phyloP scores from a whole-genome alignment of 2,888 invertebrate genomes.

The Exocentrus adspersus region DNA sequence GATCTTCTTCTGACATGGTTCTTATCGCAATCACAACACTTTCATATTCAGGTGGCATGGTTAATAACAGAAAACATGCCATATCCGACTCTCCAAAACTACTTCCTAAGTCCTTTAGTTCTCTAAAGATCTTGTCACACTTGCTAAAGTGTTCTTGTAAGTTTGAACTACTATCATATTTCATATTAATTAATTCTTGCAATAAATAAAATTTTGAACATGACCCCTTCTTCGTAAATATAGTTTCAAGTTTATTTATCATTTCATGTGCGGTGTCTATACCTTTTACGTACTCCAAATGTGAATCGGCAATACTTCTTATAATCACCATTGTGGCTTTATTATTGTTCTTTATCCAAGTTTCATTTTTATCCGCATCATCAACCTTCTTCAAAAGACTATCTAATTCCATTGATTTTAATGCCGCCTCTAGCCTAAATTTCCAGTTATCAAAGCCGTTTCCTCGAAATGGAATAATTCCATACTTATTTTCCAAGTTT shows the following conservation, averaged over 20 bases:
- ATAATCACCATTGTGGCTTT: conserved; percentile 34
- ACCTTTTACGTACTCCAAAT: conserved; percentile 37
- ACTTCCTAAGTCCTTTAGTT: conserved; percentile 32
- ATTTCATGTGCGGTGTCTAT: conserved; percentile 32
- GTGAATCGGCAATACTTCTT: conserved; percentile 36
- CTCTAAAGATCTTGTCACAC: conserved; percentile 34
- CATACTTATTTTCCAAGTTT: conserved; percentile 11
- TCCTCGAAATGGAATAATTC: conserved; percentile 33
- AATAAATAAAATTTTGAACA: conserved; percentile 27
- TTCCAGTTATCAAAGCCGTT: conserved; percentile 38
- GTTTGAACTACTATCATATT: conserved; percentile 9
- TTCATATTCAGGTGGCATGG: conserved; percentile 39
- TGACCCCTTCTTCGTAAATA: conserved; percentile 31
- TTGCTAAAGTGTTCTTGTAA: conserved; percentile 31
- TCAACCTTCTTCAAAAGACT: conserved; percentile 21
- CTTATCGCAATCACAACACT: conserved; percentile 36
- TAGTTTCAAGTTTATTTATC: conserved; percentile 34
- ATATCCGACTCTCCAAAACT: conserved; percentile 23
- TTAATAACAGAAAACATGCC: conserved; percentile 33
- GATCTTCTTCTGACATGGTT: conserved; percentile 34
- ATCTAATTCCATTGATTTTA: conserved; percentile 25
- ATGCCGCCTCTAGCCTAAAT: conserved; percentile 29
- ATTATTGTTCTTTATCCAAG: conserved; percentile 32
- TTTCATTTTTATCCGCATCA: conserved; percentile 7
- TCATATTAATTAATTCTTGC: conserved; percentile 23